A percentile compares a stretch with the other conserved stretches of the same genome.
Conservation (phyloP, 53 echinoderm and acorn worm species). For the Arbacia lixula region DNA sequence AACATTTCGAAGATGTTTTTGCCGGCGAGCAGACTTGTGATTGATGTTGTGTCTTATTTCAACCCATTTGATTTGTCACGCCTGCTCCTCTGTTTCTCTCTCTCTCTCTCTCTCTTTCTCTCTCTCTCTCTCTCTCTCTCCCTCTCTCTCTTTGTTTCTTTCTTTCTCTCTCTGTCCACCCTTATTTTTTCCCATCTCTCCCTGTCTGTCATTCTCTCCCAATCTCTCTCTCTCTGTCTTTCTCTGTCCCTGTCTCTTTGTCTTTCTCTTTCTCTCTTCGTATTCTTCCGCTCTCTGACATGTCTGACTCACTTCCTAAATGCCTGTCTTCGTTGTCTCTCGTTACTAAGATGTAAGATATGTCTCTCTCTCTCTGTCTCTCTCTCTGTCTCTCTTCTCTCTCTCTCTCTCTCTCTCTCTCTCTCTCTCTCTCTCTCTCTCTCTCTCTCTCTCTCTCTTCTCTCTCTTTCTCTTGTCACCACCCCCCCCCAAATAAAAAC, state of each 20-base stretch:
- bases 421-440: neutral
- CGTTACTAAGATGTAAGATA: too few relatives aligned
- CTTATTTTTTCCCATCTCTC: too few relatives aligned
- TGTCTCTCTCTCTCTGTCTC: neutral
- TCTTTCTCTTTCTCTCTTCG: neutral
- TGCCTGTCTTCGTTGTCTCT: neutral
- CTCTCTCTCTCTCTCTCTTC: neutral
- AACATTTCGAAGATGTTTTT: too few relatives aligned
- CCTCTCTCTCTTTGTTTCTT: neutral
- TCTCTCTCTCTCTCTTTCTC: constrained; percentile 18
- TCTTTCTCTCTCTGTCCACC: neutral
- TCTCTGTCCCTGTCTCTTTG: neutral
- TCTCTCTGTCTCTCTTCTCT: neutral
- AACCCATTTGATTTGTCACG: too few relatives aligned
- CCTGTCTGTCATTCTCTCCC: neutral
- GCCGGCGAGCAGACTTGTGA: too few relatives aligned
- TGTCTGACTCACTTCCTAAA: neutral
- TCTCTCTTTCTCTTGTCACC: neutral
- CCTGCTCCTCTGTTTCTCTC: neutral
- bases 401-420: neutral
- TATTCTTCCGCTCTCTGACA: neutral
- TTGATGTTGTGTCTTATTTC: too few relatives aligned
- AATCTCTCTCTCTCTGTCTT: neutral
- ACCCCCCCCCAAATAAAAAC: too few relatives aligned
- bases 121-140: constrained; percentile 7